A percentile compares a stretch with the other conserved stretches of the same genome.
phyloP scores from a whole-genome alignment of 2,888 invertebrate species.

The Drosophila atripex region DNA sequence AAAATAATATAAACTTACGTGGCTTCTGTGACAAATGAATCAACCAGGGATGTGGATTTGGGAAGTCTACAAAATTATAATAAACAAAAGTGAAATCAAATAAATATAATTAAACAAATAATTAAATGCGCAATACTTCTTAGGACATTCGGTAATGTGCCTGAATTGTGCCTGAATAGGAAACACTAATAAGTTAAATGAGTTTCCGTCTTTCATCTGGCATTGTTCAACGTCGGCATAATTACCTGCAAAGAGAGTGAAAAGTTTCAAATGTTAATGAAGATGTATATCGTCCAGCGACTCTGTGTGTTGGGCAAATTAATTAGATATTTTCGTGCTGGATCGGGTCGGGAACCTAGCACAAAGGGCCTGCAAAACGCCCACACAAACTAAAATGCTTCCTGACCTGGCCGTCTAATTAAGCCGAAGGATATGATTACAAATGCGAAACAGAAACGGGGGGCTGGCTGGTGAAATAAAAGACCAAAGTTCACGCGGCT shows the following conservation, averaged over 20 bases:
- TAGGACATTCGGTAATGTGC: constrained; percentile 3
- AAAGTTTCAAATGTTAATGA: constrained; percentile 64
- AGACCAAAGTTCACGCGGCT: constrained; percentile 38
- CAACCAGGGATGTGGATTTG: constrained; percentile 72
- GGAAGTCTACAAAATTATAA: constrained; percentile 54
- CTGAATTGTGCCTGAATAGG: constrained; percentile 5
- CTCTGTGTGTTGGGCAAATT: constrained; percentile 61
- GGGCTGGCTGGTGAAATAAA: constrained; percentile 26
- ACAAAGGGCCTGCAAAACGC: constrained; percentile 22
- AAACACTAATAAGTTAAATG: constrained; percentile 24
- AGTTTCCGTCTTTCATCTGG: constrained; percentile 7
- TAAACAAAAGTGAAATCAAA: constrained; percentile 21
- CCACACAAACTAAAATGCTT: constrained; percentile 18
- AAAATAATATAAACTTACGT: constrained; percentile 71
- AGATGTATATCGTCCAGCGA: constrained; percentile 58
- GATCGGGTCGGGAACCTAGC: background rate
- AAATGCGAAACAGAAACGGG: constrained; percentile 12
- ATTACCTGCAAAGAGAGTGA: constrained; percentile 53
- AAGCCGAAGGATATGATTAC: constrained; percentile 42
- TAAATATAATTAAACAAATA: constrained; percentile 1
- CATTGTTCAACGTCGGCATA: constrained; percentile 28
- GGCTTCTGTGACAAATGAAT: constrained; percentile 78
- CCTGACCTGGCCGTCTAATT: constrained; percentile 40
- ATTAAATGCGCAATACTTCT: constrained; percentile 14
- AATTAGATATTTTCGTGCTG: constrained; percentile 58